Base-by-base conservation (phyloP, 37 sponge, comb jelly and placozoan species). In the Ianthella basta region DNA sequence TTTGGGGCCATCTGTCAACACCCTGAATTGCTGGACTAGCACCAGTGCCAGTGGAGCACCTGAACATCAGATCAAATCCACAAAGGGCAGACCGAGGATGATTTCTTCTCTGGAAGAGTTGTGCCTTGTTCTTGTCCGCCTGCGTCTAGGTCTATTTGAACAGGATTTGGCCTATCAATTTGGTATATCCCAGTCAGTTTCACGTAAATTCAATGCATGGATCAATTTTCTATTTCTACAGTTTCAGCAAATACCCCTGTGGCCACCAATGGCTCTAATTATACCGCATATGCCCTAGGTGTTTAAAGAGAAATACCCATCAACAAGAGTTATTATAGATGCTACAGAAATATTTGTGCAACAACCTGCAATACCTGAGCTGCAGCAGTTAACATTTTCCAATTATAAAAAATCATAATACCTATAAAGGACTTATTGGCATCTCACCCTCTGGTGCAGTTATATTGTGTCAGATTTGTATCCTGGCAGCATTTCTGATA, bases 401-500 rank as follows among this genome's bases (percentile, higher is more conserved):
- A 59, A 55, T 39, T 89, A 89, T 72, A n/a, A 89, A 89, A 34
- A 88, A 89, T 67, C 79, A 86, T 60, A 87, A 89, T 61, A 89
- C 90, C 25, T 85, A 32, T 44, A 89, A 89, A 50, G 75, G 65
- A 35, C 50, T 89, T 20, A 72, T 89, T 39, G 86, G 85, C 38
- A 85, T 85, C 29, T 82, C 90, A 33, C 82, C 90, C 72, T 60
- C 60, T 59, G 86, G 90, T 69, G 82, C 82, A 25, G 73, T 89
- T 37, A 82, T 54, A 10, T 89, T 73, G 41, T 89, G 23, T 90
- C 91, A 39, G 38, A 35, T 3, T 55, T 90, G 60, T 81, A 61
- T 86, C 50, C 84, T 23, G 86, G 91, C 38, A 65, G 59, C n/a
- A 83, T 82, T 66, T 90, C 86, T 0, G 86, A 90, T 57, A 86